A percentile compares a stretch with the other conserved stretches of the same genome.
phyloP scores from a whole-genome alignment of 2,113 vertebrate genomes.

The Deroptyus accipitrinus region DNA sequence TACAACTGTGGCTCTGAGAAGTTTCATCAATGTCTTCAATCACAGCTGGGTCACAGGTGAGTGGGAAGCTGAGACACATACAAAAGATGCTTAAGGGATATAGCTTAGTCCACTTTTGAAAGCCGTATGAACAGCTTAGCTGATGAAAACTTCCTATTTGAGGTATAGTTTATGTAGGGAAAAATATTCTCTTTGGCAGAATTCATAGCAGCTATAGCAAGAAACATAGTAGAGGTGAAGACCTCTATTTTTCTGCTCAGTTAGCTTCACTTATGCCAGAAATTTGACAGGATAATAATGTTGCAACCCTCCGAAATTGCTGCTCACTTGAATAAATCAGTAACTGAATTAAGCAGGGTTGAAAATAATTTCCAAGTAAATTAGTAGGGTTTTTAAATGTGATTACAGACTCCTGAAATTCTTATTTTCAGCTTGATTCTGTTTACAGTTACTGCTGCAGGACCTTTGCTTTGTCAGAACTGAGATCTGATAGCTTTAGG shows the following conservation, averaged over 20 bases:
- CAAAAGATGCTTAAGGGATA: not conserved
- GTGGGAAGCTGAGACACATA: not conserved
- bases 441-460: not conserved
- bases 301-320: not conserved
- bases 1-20: not conserved
- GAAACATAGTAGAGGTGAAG: not conserved
- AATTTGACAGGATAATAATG: not conserved
- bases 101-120: not conserved
- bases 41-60: not conserved
- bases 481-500: not conserved
- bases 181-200: not conserved
- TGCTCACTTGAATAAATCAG: not conserved
- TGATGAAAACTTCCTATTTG: not conserved
- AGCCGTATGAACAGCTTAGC: not conserved
- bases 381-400: fast-evolving
- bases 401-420: not conserved
- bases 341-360: not conserved
- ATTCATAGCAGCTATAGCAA: not conserved
- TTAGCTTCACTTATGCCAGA: not conserved
- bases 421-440: not conserved
- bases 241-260: not conserved
- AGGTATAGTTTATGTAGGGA: not conserved
- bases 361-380: not conserved
- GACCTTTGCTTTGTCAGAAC: not conserved
- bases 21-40: not conserved